A percentile compares a stretch with the other conserved stretches of the same genome.
Conservation (phyloP, 1,140 invertebrate genomes). For the Ostrea edulis region DNA sequence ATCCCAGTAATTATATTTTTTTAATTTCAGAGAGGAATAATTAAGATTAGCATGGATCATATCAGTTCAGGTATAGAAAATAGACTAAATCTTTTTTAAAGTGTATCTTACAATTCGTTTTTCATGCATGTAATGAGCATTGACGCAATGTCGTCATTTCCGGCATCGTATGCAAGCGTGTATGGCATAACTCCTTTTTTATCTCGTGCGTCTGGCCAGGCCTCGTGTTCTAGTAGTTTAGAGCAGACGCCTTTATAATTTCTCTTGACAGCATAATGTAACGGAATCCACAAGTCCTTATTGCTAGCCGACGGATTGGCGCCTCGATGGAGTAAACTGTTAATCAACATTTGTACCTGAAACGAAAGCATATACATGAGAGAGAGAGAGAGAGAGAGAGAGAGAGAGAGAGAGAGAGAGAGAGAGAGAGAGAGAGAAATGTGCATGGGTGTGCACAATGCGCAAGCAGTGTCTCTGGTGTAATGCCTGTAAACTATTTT, state of each 20-base stretch:
- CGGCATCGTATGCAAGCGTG: conserved; percentile 64
- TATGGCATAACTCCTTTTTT: conserved; percentile 63
- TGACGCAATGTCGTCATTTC: conserved; percentile 69
- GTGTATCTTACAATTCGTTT: conserved; percentile 65
- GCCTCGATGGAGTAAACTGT: conserved; percentile 69
- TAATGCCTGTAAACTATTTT: no score
- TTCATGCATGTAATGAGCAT: conserved; percentile 70
- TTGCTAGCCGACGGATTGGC: conserved; percentile 68
- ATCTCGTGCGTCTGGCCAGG: conserved; percentile 67
- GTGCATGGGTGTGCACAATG: no score
- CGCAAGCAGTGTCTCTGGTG: no score
- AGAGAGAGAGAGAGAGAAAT: no score
- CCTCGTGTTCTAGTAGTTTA: conserved; percentile 72
- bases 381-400: no score
- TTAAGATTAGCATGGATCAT: no score
- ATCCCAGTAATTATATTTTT: no score
- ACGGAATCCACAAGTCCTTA: conserved; percentile 63
- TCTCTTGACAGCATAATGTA: conserved; percentile 70
- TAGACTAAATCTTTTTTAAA: no score
- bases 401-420: no score
- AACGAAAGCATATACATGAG: not conserved
- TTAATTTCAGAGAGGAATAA: no score
- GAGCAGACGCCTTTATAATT: conserved; percentile 68
- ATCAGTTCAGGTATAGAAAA: no score
- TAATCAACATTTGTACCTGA: conserved; percentile 70